These are phyloP conservation scores for Octopus bimaculoides DNA, from an alignment of 1,140 invertebrate species.

Conservation along the genomic window DNA sequence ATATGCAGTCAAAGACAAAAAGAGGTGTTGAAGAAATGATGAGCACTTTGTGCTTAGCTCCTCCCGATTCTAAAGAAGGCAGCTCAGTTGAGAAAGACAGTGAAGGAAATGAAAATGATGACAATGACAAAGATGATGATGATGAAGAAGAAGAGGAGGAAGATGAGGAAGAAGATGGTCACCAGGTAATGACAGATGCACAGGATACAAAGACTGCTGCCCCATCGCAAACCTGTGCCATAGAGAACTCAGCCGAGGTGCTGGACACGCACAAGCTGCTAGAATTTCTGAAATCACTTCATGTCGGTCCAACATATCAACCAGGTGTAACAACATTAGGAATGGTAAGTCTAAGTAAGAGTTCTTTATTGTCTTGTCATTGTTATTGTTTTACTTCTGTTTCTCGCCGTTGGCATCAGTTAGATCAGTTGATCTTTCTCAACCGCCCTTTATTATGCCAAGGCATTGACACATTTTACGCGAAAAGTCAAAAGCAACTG, in stretches of 20 bases:
- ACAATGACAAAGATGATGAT: slow-evolving; percentile 20
- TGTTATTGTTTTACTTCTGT: too few relatives aligned
- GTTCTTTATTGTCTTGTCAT: too few relatives aligned
- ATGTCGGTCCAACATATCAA: slow-evolving; percentile 62
- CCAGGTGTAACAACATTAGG: slow-evolving; percentile 74
- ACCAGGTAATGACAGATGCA: slow-evolving; percentile 38
- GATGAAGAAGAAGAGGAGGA: slow-evolving; percentile 18
- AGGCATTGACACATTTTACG: too few relatives aligned
- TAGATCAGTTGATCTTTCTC: too few relatives aligned
- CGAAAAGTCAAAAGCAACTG: too few relatives aligned
- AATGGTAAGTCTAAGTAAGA: slow-evolving; percentile 61
- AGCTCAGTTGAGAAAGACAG: too few relatives aligned
- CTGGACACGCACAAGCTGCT: slow-evolving; percentile 59
- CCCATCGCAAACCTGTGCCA: not conserved
- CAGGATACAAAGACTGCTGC: slow-evolving; percentile 48
- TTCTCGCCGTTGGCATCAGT: too few relatives aligned
- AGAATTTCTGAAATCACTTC: slow-evolving; percentile 68
- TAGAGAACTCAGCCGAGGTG: slow-evolving; percentile 25
- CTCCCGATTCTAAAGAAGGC: too few relatives aligned
- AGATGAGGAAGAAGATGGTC: slow-evolving; percentile 10
- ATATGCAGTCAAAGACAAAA: too few relatives aligned
- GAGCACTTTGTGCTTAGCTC: too few relatives aligned
- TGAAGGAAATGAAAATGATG: not conserved
- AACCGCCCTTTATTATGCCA: too few relatives aligned
- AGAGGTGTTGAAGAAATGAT: too few relatives aligned